Evolutionary conservation across 2,888 invertebrate genomes (phyloP).

Genomic region (Tryphoninae sp.): DNA sequence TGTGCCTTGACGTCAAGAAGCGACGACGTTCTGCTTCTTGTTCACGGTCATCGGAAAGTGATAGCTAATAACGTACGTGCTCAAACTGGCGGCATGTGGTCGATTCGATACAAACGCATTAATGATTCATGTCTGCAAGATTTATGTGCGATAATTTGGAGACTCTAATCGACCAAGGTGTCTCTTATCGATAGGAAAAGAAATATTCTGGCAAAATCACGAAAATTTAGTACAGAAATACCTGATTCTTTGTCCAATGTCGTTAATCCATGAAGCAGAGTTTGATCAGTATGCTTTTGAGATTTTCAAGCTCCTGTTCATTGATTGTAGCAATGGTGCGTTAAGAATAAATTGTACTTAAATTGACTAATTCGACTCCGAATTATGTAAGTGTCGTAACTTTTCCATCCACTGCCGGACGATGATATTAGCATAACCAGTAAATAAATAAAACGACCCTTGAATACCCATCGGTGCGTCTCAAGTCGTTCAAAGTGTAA

Average conservation of each 20-base stretch:
- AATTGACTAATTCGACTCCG: not conserved
- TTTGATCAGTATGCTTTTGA: too few relatives aligned
- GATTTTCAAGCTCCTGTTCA: too few relatives aligned
- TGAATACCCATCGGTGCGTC: not conserved
- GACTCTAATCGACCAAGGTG: too few relatives aligned
- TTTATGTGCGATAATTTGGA: too few relatives aligned
- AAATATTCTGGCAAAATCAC: too few relatives aligned
- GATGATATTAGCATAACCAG: not conserved
- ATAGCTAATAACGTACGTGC: not conserved
- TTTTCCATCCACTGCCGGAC: not conserved
- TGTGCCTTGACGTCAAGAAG: not conserved
- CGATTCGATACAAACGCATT: not conserved
- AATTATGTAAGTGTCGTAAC: not conserved
- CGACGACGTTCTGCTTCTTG: not conserved
- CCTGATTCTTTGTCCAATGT: too few relatives aligned
- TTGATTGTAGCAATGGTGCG: not conserved
- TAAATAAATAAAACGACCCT: not conserved
- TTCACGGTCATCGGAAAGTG: not conserved
- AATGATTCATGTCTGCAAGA: too few relatives aligned
- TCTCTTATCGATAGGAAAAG: too few relatives aligned
- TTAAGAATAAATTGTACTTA: not conserved
- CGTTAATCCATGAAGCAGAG: too few relatives aligned
- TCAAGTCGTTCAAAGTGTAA: slow-evolving; percentile 8
- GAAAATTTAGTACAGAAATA: too few relatives aligned
- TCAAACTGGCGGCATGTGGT: not conserved